These are phyloP conservation scores for Cheilosia pagana DNA, from an alignment of 2,888 invertebrate genomes.

Conservation along the genomic window DNA sequence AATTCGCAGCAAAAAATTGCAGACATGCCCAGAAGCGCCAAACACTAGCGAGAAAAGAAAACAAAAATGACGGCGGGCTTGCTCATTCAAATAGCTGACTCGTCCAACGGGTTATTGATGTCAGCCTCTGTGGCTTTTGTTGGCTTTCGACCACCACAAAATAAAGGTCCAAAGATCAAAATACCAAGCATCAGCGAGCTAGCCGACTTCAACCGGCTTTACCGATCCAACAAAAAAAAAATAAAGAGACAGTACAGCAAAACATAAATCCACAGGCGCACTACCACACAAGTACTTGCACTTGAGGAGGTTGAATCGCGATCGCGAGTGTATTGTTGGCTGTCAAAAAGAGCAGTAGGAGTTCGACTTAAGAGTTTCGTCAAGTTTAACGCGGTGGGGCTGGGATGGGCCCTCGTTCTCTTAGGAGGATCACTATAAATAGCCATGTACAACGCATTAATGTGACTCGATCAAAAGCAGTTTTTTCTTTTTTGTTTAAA, in stretches of 20 bases:
- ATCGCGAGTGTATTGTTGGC: neutral
- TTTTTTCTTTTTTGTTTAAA: too few species aligned
- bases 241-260: neutral
- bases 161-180: slow-evolving; percentile 65
- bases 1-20: slow-evolving; percentile 13
- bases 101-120: slow-evolving; percentile 68
- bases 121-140: slow-evolving; percentile 46
- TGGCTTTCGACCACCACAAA: slow-evolving; percentile 37
- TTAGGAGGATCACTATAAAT: slow-evolving; percentile 8
- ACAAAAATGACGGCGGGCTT: slow-evolving; percentile 12
- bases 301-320: slow-evolving; percentile 12
- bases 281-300: neutral
- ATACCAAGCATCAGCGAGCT: slow-evolving; percentile 57
- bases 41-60: neutral
- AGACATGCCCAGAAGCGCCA: slow-evolving; percentile 54
- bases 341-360: neutral
- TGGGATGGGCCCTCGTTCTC: neutral
- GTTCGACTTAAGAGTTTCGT: slow-evolving; percentile 30
- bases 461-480: neutral
- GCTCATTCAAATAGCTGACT: slow-evolving; percentile 38
- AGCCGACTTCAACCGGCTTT: slow-evolving; percentile 49
- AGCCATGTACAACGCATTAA: neutral
- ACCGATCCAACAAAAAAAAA: slow-evolving; percentile 30
- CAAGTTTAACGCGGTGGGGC: neutral
- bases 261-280: neutral